Percentiles rank a stretch among this genome's conserved stretches.
Conservation (phyloP, 2,888 invertebrate species). For the Calameuta idolon region DNA sequence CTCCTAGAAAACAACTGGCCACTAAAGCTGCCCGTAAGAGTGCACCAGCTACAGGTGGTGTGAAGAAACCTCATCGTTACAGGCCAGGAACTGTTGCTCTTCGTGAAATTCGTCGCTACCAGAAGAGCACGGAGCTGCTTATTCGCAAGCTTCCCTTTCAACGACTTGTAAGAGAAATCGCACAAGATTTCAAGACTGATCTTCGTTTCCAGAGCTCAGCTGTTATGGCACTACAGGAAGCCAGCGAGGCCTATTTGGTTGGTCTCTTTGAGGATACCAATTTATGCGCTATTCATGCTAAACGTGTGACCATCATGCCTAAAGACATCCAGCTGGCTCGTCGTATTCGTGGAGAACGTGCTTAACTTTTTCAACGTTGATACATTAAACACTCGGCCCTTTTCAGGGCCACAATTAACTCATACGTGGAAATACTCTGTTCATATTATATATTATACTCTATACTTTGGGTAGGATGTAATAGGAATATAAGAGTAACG, state of each 20-base stretch:
- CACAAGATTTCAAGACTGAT: conserved; percentile 81
- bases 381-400: conserved; percentile 22
- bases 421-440: background rate
- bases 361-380: conserved; percentile 37
- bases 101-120: conserved; percentile 79
- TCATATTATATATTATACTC: background rate
- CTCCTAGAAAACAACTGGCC: conserved; percentile 73
- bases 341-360: conserved; percentile 44
- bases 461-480: too few species aligned
- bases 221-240: conserved; percentile 77
- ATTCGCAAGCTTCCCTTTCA: conserved; percentile 81
- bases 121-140: conserved; percentile 79
- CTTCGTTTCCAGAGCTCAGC: conserved; percentile 79
- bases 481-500: too few species aligned
- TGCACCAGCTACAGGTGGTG: conserved; percentile 79
- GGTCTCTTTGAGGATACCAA: conserved; percentile 83
- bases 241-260: conserved; percentile 74
- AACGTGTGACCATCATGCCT: conserved; percentile 76
- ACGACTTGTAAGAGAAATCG: conserved; percentile 78
- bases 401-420: conserved; percentile 20
- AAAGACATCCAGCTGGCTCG: conserved; percentile 73
- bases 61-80: conserved; percentile 80
- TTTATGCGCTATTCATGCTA: conserved; percentile 82
- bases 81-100: conserved; percentile 80
- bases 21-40: conserved; percentile 79